Percentiles rank a stretch among this genome's conserved stretches.
phyloP scores from a whole-genome alignment of 2,113 vertebrate species.

The Amphiprion ocellaris region DNA sequence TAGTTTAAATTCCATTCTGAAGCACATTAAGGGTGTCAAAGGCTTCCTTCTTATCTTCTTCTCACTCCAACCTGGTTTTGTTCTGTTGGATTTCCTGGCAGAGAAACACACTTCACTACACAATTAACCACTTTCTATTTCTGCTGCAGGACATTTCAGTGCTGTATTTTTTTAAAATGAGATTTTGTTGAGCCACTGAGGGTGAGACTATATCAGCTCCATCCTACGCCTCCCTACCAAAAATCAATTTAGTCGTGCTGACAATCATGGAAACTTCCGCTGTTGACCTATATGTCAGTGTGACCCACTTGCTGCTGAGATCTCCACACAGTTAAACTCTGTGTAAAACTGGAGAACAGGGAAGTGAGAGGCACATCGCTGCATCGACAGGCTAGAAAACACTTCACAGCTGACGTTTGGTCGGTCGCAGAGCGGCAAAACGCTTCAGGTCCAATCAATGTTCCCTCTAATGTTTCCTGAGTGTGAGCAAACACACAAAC shows the following conservation, averaged over 20 bases:
- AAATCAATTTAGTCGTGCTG: conserved; percentile 41
- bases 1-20: no score
- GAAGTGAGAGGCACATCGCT: neutral
- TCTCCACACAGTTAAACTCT: conserved; percentile 10
- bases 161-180: neutral
- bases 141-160: neutral
- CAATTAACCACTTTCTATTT: no score
- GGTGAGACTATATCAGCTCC: neutral
- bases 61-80: no score
- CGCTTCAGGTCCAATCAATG: neutral
- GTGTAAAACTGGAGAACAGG: neutral
- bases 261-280: conserved; percentile 35
- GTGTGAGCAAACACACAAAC: no score
- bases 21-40: no score
- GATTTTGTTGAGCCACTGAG: neutral
- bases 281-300: conserved; percentile 43
- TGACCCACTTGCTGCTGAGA: conserved; percentile 45
- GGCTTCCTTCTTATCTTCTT: no score
- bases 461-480: no score
- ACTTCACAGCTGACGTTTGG: neutral
- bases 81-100: no score
- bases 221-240: neutral
- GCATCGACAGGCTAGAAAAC: neutral
- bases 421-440: neutral
- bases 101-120: no score